Percentiles rank a stretch among this genome's conserved stretches.
These are phyloP conservation scores for Drosophila bipectinata DNA, from an alignment of 1,140 invertebrate genomes.

Conservation along the genomic window DNA sequence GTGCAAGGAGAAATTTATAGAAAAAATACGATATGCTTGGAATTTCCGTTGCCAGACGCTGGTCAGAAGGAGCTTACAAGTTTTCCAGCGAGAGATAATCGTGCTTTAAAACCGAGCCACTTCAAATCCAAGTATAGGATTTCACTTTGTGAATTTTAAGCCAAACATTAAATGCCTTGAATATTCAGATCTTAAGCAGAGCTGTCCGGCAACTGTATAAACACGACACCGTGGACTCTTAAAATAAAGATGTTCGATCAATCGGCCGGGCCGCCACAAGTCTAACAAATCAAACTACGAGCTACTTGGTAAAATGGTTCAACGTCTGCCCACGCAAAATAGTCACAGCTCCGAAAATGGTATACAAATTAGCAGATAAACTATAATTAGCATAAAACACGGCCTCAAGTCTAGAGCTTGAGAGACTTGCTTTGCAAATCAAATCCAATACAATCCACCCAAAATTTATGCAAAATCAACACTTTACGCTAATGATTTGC, in stretches of 20 bases:
- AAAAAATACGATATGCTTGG: constrained; percentile 23
- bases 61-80: constrained; percentile 1
- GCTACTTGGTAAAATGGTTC: constrained; percentile 55
- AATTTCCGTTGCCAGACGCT: constrained; percentile 17
- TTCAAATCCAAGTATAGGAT: not conserved
- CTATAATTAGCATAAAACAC: constrained; percentile 40
- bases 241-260: constrained; percentile 36
- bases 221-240: constrained; percentile 28
- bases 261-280: constrained; percentile 7
- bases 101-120: not conserved
- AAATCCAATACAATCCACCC: constrained; percentile 41
- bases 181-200: constrained; percentile 8
- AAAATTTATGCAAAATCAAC: constrained; percentile 75
- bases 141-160: constrained; percentile 6
- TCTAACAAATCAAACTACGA: constrained; percentile 47
- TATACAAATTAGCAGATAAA: constrained; percentile 44
- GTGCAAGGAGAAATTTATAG: constrained; percentile 17
- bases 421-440: constrained; percentile 55
- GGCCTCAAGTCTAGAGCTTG: constrained; percentile 7
- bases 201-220: constrained; percentile 22
- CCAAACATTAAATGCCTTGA: constrained; percentile 1
- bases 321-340: constrained; percentile 38
- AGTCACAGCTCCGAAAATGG: constrained; percentile 28
- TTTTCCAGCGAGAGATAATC: constrained; percentile 17
- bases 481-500: constrained; percentile 75